Percentiles rank a stretch among this genome's conserved stretches.
Conservation (phyloP, 2,113 vertebrate genomes). For the Chaetodon trifascialis region DNA sequence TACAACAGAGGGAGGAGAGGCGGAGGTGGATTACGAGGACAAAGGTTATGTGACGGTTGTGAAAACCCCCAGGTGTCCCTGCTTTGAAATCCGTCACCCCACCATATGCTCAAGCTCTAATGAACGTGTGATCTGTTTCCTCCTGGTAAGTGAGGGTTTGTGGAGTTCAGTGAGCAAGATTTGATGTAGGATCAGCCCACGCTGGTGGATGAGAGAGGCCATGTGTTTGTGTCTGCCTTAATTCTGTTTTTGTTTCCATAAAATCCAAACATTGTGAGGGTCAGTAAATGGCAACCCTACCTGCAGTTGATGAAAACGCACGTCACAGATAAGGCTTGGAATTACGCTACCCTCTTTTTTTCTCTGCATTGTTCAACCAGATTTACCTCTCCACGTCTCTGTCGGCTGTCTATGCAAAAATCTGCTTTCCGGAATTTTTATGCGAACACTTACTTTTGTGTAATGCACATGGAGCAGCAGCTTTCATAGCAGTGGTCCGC, state of each 20-base stretch:
- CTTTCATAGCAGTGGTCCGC: slow-evolving; percentile 14
- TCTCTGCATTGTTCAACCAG: slow-evolving; percentile 4
- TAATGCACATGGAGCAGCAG: slow-evolving; percentile 50
- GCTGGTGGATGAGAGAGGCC: neutral
- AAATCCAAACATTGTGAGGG: slow-evolving; percentile 35
- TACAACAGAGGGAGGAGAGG: slow-evolving; percentile 41
- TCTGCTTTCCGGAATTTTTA: slow-evolving; percentile 43
- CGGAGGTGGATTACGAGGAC: slow-evolving; percentile 50
- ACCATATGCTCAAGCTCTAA: slow-evolving; percentile 52
- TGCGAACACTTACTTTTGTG: slow-evolving; percentile 46
- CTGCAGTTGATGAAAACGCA: slow-evolving; percentile 22
- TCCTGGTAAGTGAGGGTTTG: neutral
- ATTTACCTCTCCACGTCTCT: slow-evolving; percentile 31
- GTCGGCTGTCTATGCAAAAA: slow-evolving; percentile 39
- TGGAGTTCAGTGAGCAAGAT: slow-evolving; percentile 4
- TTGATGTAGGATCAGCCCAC: neutral
- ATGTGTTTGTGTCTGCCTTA: slow-evolving; percentile 4
- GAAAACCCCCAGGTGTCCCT: slow-evolving; percentile 46
- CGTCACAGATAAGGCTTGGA: neutral
- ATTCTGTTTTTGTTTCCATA: slow-evolving; percentile 19
- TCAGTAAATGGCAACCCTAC: slow-evolving; percentile 16
- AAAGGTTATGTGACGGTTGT: slow-evolving; percentile 57
- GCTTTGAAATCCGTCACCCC: slow-evolving; percentile 51
- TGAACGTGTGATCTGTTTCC: slow-evolving; percentile 45
- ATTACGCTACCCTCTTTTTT: slow-evolving; percentile 20